phyloP scores from a whole-genome alignment of 2,797 vertebrate species.

The Manis crassicaudata region DNA sequence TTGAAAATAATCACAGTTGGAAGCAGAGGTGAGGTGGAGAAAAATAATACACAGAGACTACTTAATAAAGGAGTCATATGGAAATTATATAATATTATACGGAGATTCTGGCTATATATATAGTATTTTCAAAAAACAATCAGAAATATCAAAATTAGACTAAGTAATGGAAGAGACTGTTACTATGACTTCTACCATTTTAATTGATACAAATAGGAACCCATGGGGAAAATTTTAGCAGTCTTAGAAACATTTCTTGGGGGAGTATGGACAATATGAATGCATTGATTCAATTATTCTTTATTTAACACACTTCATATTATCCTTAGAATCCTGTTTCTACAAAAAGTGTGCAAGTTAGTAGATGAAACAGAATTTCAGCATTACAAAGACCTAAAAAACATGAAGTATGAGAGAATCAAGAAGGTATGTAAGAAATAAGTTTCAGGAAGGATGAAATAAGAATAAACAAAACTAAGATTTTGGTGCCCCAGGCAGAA shows the following conservation, averaged over 20 bases:
- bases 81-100: not conserved
- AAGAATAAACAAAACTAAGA: not conserved
- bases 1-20: not conserved
- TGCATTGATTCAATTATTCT: not conserved
- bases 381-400: not conserved
- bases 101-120: not conserved
- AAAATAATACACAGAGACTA: not conserved
- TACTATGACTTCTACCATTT: not conserved
- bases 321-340: not conserved
- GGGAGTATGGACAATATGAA: not conserved
- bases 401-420: not conserved
- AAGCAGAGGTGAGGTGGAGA: not conserved
- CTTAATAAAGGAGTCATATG: not conserved
- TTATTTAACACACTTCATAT: not conserved
- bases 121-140: not conserved
- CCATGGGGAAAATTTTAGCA: not conserved
- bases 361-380: not conserved
- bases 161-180: not conserved
- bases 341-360: not conserved
- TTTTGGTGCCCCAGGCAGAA: not conserved
- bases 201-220: not conserved
- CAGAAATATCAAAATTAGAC: not conserved
- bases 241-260: not conserved
- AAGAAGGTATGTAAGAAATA: not conserved
- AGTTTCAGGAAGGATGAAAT: not conserved